Evolutionary conservation across 2,797 vertebrate species (phyloP).

Genomic region (Paguma larvata): DNA sequence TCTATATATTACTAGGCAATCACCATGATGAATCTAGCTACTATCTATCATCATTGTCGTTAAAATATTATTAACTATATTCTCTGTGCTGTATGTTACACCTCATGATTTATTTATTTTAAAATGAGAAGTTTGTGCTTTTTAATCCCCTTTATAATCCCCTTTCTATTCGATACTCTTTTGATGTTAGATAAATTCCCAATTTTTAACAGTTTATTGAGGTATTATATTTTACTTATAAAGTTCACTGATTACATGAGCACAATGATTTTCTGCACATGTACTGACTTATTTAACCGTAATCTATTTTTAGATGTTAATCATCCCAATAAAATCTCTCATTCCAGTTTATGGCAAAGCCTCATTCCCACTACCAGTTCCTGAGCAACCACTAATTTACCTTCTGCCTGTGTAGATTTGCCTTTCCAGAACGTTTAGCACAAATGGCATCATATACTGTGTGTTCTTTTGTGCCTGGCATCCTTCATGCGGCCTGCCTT

Average conservation of each 20-base stretch:
- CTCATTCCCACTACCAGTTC: background rate
- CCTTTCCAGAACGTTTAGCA: background rate
- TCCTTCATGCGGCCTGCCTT: background rate
- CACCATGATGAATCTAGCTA: background rate
- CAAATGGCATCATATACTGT: background rate
- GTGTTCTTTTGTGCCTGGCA: background rate
- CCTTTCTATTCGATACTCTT: background rate
- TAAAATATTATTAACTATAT: background rate
- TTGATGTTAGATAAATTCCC: background rate
- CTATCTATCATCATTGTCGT: background rate
- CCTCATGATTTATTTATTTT: background rate
- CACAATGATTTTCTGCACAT: background rate
- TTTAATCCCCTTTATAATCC: background rate
- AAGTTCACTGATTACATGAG: background rate
- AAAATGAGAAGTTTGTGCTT: background rate
- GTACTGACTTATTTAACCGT: background rate
- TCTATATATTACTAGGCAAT: background rate
- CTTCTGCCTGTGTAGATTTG: background rate
- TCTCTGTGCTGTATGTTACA: background rate
- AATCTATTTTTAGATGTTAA: background rate
- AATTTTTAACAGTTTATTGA: background rate
- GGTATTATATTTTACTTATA: background rate
- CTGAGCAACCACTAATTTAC: background rate
- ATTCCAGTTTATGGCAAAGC: background rate
- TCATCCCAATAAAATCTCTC: background rate